Base-by-base conservation (phyloP, 1,140 invertebrate species). In the Leptoteleia sp. region DNA sequence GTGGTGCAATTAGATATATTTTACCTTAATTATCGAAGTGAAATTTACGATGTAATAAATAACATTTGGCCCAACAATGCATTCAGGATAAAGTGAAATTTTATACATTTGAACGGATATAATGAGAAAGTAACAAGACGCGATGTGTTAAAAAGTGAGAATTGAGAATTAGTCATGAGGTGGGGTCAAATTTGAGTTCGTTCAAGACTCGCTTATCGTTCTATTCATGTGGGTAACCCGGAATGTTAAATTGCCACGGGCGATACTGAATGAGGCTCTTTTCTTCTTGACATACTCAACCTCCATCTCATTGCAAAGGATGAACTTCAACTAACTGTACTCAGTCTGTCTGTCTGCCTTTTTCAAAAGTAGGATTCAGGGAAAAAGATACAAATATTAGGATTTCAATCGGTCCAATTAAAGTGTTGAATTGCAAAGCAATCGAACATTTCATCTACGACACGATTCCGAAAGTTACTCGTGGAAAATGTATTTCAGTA, bases 241-340 rank as follows among this genome's bases (percentile, higher is more conserved):
- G 82, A 87, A 85, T 85, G 80, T 80, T 71, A 81, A 80, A 81
- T 84, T 70, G 81, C 82, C 79, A 71, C 62, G 78, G 83, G 84
- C 81, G 50, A 80, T 83, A 82, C 72, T 57, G 61, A 75, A 57
- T 50, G 57, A 64, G 73, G 17, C 40, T 71, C 65, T 71, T 78
- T 78, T 72, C 57, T 75, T 71, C 55, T 65, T 65, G 50, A 79
- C 77, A 70, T 67, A 64, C 67, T 61, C 62, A 71, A 80, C 65
- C 59, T 77, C 57, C 52, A 64, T 68, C 50, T 64, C 55, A 57
- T 71, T 70, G 75, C 43, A 35, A 65, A 71, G 50, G 65, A 70
- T 71, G 59, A 77, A 77, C 65, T 57, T 42, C 15, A n/a, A 48
- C 17, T 75, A 76, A 76, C 73, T 76, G 73, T 70, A 76, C 64